Base-by-base conservation (phyloP, 2,113 vertebrate genomes). In the Pterocles orientalis region DNA sequence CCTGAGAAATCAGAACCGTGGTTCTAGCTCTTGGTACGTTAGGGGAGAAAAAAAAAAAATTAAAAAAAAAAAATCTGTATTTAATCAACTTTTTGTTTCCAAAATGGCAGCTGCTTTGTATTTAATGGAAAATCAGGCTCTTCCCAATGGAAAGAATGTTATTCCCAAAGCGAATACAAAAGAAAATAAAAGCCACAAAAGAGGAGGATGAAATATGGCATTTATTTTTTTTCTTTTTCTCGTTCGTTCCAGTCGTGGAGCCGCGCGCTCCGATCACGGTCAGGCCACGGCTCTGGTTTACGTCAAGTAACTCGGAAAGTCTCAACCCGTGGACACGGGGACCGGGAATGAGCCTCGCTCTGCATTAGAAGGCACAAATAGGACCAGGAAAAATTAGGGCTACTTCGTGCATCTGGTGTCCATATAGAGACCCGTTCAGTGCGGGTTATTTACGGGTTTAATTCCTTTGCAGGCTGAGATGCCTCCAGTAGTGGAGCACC, bases 71-170 rank as follows among this genome's bases (percentile, higher is more conserved):
- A 39, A 62, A 81, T 96, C 97, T 95, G 96, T 18, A 24, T 95
- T 92, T 92, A 95, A 94, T 96, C 90, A 90, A 24, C 76, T 89
- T 97, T 94, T 95, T 97, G 82, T 96, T 96, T 96, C 93, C 94
- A 97, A 93, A 91, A 96, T 97, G 96, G 95, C 97, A 96, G 95
- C 93, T 97, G 96, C 94, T 97, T 98, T 94, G 78, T 94, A 95
- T 97, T 97, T 97, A 91, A 92, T 96, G 97, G 96, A 95, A 97
- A 97, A 94, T 97, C 96, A 94, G 65, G 31, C 92, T 94, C 95
- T 94, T 97, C 94, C 92, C 94, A 90, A 90, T 86, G 96, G 97
- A 97, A 97, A 96, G 95, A 97, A 97, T 97, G 93, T 86, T 89
- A 95, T 95, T 97, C 95, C 95, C 90, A 95, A 94, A 95, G 93